Base-by-base conservation (phyloP, 2,113 vertebrate genomes). In the Hiodon tergisus region DNA sequence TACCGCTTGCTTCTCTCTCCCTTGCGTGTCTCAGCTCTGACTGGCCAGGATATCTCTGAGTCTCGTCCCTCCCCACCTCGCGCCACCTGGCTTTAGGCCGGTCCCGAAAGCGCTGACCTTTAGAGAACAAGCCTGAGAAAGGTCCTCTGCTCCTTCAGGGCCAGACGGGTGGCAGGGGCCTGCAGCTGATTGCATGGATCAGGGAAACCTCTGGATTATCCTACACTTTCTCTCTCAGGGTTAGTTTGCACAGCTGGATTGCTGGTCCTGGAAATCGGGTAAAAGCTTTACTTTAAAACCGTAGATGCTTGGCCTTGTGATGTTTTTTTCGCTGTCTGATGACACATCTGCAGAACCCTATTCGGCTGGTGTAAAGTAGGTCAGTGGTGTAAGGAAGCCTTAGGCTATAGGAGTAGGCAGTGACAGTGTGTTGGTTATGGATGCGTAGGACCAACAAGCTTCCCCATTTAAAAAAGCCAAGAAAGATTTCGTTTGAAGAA, bases 341-440 rank as follows among this genome's bases (percentile, higher is more conserved):
- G 74, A 78, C 70, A 71, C 69, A 75, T 74, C 61, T 67, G 71
- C 31, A 81, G 65, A 75, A 78, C 72, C 73, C 67, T 75, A 77
- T 85, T 83, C 85, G 85, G 81, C 84, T 80, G 73, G 66, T 78
- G 74, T 79, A 86, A 92, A 90, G 85, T 91, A 90, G 89, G 91
- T 91, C 89, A 90, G 81, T 83, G 84, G 85, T 78, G 81, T 85
- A 79, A 80, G 87, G 80, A 78, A 77, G 84, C 88, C 80, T 31
- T 51, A 79, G 87, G 86, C 84, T 85, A 86, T 87, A 79, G 77
- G 83, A 82, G 80, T 81, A 76, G 77, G 77, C 74, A 69, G 76
- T 75, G 73, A 76, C 82, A 79, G 66, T 67, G 31, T 82, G 76
- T 77, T 83, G 72, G 79, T 83, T 82, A 77, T 86, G 80, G 84